Evolutionary conservation across 2,113 vertebrate genomes (phyloP), one percentile per base, ranked within the genome.

Genomic region (Taurulus bubalis): DNA sequence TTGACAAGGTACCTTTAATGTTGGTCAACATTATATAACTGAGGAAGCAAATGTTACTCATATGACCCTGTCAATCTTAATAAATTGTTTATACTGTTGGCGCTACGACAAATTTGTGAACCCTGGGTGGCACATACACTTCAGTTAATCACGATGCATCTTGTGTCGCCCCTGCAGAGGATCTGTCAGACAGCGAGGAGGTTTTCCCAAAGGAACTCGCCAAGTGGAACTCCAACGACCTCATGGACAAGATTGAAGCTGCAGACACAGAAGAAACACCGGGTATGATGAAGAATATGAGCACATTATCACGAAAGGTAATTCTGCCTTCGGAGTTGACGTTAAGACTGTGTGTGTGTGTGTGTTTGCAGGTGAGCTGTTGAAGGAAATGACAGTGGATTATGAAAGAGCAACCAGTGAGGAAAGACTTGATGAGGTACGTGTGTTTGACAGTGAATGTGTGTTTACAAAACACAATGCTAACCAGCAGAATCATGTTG

Each of bases 191-290:
- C 75, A 90, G 92, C 0, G 97, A 99, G 90, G 97, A 98, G 56
- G 93, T 94, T 73, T 95, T 97, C 88, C 96, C 97, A 10, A 96
- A 98, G 90, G 97, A 97, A 91, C 98, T 99, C 82, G 90, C 95
- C 79, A 98, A 98, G 83, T 99, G 98, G 98, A 98, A 94, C 88
- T 99, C 98, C 81, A 98, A 97, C 0, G 98, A 99, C 76, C 94
- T 98, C 87, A 98, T 98, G 94, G 97, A 99, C 94, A 97, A 98
- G 92, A 98, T 98, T 15, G 97, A 97, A 88, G 95, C 94, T 16
- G 89, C 92, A 0, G 97, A 98, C 86, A 79, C 94, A 0, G 97
- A 98, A 62, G 96, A 96, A 77, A 84, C 92, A 53, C 86, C 94
- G 58, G 96, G 97, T 97, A 95, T 66, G 81, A 68, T 16, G 16